Base-by-base conservation (phyloP, 2,888 invertebrate genomes). In the Orchesella flavescens region DNA sequence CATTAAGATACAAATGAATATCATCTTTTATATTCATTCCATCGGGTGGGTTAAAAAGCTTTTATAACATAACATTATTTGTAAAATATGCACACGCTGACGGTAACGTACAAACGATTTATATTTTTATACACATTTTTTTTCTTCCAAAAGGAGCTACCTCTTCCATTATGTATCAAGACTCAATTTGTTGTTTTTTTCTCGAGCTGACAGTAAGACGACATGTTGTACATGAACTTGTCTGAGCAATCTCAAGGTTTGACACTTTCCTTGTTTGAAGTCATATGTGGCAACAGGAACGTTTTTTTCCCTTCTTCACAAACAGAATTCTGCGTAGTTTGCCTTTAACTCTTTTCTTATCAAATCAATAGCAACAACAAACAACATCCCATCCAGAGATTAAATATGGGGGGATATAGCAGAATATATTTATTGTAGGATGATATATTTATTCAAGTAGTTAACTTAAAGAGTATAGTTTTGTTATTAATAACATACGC, bases 191-290 rank as follows among this genome's bases (percentile, higher is more conserved):
- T 72, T 59, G 55, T 49, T 34, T 69, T 69, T 34, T 34, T 34
- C 34, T 72, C 59, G 43, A 19, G 12, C 15, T 17, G 19, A 34
- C 12, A 59, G 44, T 59, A 59, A 72, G 72, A 59, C 34, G 59
- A 59, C 72, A 57, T 72, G 59, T 44, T 72, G 46, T 74, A 74
- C 43, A 34, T 57, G 43, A 73, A n/a, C 17, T 12, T 66, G 75
- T 55, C 65, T 75, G 66, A 12, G 15, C 44, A 68, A 77, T 77
- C 77, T 77, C 77, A 68, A 75, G 53, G 61, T 61, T 78, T 78
- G 69, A 69, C 77, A 78, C 69, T 69, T 69, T 59, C 12, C 44
- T 21, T 63, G 17, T 59, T 53, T n/a, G 13, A n/a, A 53, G 53
- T 53, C 53, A 53, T 53, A n/a, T 34, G 34, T 34, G 34, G 34